phyloP scores from a whole-genome alignment of 2,797 vertebrate species.

The Anolis apletophallus region DNA sequence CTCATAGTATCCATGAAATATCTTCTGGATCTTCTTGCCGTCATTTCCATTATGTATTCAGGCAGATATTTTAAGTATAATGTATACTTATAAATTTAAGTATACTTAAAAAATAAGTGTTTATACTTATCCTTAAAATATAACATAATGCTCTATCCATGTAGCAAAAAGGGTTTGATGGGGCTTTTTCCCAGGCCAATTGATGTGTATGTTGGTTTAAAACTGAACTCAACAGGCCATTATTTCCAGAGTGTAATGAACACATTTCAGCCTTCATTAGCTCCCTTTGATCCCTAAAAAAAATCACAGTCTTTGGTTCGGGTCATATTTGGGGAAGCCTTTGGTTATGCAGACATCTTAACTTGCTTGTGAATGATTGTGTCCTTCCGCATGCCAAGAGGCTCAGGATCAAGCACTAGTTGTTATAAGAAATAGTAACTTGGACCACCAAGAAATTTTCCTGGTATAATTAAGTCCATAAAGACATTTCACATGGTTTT shows the following conservation, averaged over 20 bases:
- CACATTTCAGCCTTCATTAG: neutral
- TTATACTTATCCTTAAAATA: no score
- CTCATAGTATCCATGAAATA: no score
- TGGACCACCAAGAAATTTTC: neutral
- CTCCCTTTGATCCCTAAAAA: neutral
- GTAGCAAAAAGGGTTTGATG: neutral
- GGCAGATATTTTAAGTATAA: neutral
- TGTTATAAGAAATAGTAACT: neutral
- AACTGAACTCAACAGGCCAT: neutral
- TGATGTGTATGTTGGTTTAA: neutral
- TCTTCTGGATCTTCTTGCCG: no score
- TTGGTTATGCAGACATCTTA: neutral
- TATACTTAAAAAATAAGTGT: no score
- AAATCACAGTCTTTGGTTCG: no score
- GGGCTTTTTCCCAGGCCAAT: neutral
- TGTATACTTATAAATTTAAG: no score
- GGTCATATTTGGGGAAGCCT: no score
- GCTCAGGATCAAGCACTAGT: neutral
- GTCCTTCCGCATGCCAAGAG: neutral
- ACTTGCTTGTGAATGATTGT: neutral
- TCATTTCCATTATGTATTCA: no score
- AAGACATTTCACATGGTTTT: neutral
- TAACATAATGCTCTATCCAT: neutral
- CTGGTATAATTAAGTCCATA: neutral
- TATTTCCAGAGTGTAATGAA: neutral